Evolutionary conservation across 2,113 vertebrate species (phyloP).

Genomic region (Odocoileus virginianus): DNA sequence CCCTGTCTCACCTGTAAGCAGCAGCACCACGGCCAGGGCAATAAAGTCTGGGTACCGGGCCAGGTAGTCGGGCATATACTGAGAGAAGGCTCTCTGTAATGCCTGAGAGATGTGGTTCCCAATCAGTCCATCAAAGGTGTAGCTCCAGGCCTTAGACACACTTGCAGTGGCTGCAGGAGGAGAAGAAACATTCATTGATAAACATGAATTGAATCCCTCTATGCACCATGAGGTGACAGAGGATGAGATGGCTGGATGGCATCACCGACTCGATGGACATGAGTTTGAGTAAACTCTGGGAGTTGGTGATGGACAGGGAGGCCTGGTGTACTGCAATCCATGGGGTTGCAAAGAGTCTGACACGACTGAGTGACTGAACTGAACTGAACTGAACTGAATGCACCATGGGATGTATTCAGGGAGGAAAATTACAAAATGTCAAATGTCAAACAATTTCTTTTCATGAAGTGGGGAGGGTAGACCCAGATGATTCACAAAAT

Average conservation of each 20-base stretch:
- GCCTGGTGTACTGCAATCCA: no score
- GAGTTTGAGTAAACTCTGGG: no score
- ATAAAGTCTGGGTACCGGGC: constrained; percentile 90
- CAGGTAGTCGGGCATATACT: constrained; percentile 83
- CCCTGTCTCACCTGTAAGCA: constrained; percentile 86
- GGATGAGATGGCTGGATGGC: no score
- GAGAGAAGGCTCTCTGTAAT: constrained; percentile 78
- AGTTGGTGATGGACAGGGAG: no score
- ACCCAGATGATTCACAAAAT: not conserved
- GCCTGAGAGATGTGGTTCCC: constrained; percentile 88
- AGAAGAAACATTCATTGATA: accelerated
- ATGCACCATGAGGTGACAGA: accelerated
- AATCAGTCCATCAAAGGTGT: constrained; percentile 86
- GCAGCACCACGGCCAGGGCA: constrained; percentile 85
- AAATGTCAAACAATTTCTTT: not conserved
- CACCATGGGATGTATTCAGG: not conserved
- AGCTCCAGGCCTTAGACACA: constrained; percentile 93
- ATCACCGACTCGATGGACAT: no score
- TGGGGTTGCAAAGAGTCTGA: no score
- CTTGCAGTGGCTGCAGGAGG: constrained; percentile 81
- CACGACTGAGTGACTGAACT: accelerated
- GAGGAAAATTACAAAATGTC: not conserved
- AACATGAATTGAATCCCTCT: not conserved
- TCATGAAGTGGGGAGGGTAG: not conserved
- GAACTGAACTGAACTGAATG: no score